Evolutionary conservation across 1,140 invertebrate genomes (phyloP), one percentile per base, ranked within the genome.

Genomic region (Bombus polaris): DNA sequence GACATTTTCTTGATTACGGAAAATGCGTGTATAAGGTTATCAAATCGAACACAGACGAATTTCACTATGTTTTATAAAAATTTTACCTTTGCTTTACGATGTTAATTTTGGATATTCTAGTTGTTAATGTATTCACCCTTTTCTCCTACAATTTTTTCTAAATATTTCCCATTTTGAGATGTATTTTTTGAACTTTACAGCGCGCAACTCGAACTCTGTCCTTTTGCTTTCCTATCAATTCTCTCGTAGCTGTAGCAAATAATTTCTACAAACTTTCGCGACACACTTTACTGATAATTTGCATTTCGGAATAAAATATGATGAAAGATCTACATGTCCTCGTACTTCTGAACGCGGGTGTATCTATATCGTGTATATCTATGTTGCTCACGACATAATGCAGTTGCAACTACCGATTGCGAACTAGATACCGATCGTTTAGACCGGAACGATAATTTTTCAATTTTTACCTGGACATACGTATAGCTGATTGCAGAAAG

Each of bases 391-490:
- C 70, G 75, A 42, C 28, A 18, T 37, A 62, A 28, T 8, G 6
- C 18, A 42, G n/a, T 35, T 12, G 0, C 10, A 25, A 37, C 47
- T 72, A 73, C 39, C 70, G 62, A 37, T 25, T 44, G 65, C 13
- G 39, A 2, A 12, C 35, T 42, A 57, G 44, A 65, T 70, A 65
- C 44, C 35, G 35, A 66, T 13, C 59, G 59, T 35, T 76, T 75
- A 70, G 32, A 75, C 28, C 66, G 59, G 85, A 66, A 74, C 44
- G 47, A 32, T 53, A 72, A 32, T 66, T 80, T 86, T 75, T 70
- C 62, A 32, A 82, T 87, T 87, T 70, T 77, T 44, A 9, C 35
- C 18, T 18, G 65, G 18, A 32, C 12, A 15, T 9, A 35, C 12
- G 53, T 65, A 22, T 35, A 35, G 37, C 42, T 35, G 22, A 39